A percentile compares a stretch with the other conserved stretches of the same genome.
Evolutionary conservation across 2,888 invertebrate genomes (phyloP).

Genomic region (Cosmorhoe ocellata): DNA sequence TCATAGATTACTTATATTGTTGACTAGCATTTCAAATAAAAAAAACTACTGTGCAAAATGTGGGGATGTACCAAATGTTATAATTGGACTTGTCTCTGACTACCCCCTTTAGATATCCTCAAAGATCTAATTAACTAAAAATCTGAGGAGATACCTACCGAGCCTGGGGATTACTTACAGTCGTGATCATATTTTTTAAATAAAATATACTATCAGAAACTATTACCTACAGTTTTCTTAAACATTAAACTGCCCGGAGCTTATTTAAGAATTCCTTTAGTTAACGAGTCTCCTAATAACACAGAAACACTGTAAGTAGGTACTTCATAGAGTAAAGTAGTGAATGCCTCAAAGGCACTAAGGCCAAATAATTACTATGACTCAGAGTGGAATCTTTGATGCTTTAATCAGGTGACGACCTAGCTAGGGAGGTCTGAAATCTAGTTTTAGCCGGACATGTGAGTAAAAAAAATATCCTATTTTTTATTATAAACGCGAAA

Average conservation of each 20-base stretch:
- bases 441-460: background rate
- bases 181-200: no score
- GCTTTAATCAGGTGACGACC: constrained; percentile 70
- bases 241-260: constrained; percentile 1
- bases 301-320: constrained; percentile 24
- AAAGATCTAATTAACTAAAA: no score
- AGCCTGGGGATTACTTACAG: no score
- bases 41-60: no score
- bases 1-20: no score
- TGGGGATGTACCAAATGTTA: no score
- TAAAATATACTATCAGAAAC: constrained; percentile 7
- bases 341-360: constrained; percentile 43
- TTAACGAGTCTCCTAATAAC: constrained; percentile 25
- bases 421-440: constrained; percentile 3
- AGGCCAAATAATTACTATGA: constrained; percentile 64
- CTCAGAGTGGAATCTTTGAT: constrained; percentile 61
- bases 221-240: constrained; percentile 5
- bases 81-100: no score
- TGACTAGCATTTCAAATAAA: no score
- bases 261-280: constrained; percentile 27
- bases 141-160: no score
- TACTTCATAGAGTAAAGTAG: constrained; percentile 33
- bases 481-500: no score
- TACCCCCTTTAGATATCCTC: no score
- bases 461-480: no score